Percentiles rank a stretch among this genome's conserved stretches.
These are phyloP conservation scores for Brachionus rotundiformis DNA, from an alignment of 1,140 invertebrate genomes.

Conservation along the genomic window DNA sequence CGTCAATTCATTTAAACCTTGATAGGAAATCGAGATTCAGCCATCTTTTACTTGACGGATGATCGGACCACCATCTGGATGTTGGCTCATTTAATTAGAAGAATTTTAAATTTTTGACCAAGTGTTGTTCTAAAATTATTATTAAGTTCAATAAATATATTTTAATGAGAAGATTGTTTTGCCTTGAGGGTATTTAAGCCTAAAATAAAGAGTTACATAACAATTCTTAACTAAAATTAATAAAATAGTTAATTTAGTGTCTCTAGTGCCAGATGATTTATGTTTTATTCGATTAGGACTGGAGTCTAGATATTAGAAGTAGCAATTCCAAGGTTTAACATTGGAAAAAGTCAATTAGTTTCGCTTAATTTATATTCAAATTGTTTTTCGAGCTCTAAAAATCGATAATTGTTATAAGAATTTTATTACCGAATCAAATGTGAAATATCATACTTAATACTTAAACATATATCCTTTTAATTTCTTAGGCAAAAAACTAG, in stretches of 20 bases:
- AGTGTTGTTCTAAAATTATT: too few relatives aligned
- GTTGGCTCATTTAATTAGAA: too few relatives aligned
- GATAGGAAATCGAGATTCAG: too few relatives aligned
- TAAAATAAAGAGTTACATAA: not conserved
- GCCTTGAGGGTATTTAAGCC: too few relatives aligned
- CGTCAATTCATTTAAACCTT: too few relatives aligned
- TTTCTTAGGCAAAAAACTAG: not conserved
- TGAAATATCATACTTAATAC: constrained; percentile 21
- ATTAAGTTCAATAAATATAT: too few relatives aligned
- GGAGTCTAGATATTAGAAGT: not conserved
- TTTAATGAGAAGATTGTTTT: too few relatives aligned
- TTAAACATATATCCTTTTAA: constrained; percentile 3
- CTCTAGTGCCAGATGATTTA: not conserved
- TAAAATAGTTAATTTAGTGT: not conserved
- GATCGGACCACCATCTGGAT: too few relatives aligned
- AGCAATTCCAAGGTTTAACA: not conserved
- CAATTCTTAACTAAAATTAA: not conserved
- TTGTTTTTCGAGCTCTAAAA: not conserved
- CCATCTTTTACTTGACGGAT: too few relatives aligned
- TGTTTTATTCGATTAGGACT: not conserved
- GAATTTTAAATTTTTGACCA: too few relatives aligned
- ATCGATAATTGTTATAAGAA: not conserved
- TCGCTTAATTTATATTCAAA: constrained; percentile 28
- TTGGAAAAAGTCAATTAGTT: constrained; percentile 16
- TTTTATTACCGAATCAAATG: constrained; percentile 30